Evolutionary conservation across 2,797 vertebrate genomes (phyloP).

Genomic region (Ceryle rudis): DNA sequence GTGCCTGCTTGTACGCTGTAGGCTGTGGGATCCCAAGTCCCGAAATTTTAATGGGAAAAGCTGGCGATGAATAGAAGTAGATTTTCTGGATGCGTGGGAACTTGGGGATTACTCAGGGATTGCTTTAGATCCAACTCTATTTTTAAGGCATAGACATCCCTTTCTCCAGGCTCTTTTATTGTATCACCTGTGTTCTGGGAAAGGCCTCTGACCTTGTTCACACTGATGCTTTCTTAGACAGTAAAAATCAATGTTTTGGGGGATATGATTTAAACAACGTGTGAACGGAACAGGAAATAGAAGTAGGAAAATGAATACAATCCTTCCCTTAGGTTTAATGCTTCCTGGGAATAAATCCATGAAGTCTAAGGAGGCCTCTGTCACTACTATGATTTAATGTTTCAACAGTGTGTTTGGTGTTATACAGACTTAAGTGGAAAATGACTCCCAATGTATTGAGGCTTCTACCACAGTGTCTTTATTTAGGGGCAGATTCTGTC

Average conservation of each 20-base stretch:
- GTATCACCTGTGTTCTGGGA: not conserved
- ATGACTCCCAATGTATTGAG: not conserved
- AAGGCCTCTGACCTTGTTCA: not conserved
- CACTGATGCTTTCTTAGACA: not conserved
- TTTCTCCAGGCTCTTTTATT: not conserved
- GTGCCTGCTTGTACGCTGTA: not conserved
- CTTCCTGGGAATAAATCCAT: not conserved
- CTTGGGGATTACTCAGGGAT: not conserved
- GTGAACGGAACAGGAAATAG: not conserved
- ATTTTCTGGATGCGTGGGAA: not conserved
- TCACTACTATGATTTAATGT: slow-evolving; percentile 8
- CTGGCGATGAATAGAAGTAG: not conserved
- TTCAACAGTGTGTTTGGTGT: not conserved
- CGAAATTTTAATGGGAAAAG: not conserved
- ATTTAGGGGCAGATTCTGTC: slow-evolving; percentile 14
- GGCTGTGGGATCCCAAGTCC: not conserved
- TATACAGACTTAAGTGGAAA: not conserved
- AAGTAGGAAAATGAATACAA: not conserved
- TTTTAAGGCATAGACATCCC: not conserved
- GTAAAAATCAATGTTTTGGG: not conserved
- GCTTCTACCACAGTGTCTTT: not conserved
- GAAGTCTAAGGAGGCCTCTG: not conserved
- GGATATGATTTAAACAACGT: not conserved
- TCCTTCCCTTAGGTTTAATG: not conserved
- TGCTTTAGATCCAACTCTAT: not conserved